A percentile compares a stretch with the other conserved stretches of the same genome.
Conservation (phyloP, 2,888 invertebrate species). For the Geotrupes spiniger region DNA sequence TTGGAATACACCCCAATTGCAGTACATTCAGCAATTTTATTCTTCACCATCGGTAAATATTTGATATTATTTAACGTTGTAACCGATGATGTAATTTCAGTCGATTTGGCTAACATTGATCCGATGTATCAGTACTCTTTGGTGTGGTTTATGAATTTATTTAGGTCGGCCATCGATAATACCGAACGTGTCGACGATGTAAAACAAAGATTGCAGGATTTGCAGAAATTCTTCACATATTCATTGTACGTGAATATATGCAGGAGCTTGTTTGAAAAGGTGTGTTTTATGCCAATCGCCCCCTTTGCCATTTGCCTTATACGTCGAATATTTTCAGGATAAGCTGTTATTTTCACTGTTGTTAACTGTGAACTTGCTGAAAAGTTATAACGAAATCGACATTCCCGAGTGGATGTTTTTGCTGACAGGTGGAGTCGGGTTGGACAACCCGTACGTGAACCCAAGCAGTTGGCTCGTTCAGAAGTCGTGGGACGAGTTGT, state of each 20-base stretch:
- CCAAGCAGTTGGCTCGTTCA: conserved; percentile 69
- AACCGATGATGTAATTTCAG: conserved; percentile 48
- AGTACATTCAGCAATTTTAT: conserved; percentile 82
- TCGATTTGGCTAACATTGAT: conserved; percentile 85
- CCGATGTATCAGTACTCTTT: conserved; percentile 98
- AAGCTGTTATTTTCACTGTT: conserved; percentile 85
- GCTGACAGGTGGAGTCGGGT: conserved; percentile 79
- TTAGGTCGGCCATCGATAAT: conserved; percentile 80
- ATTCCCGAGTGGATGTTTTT: conserved; percentile 79
- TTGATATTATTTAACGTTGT: too few species aligned
- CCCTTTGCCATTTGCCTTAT: not conserved
- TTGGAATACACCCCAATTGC: conserved; percentile 89
- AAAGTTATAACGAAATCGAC: conserved; percentile 59
- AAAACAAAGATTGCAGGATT: conserved; percentile 65
- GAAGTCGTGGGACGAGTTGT: conserved; percentile 77
- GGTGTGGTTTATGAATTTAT: conserved; percentile 90
- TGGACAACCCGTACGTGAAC: conserved; percentile 71
- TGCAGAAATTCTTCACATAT: conserved; percentile 81
- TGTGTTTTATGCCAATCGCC: too few species aligned
- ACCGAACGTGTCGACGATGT: conserved; percentile 84
- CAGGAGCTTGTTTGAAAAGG: conserved; percentile 90
- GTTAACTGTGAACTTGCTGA: conserved; percentile 68
- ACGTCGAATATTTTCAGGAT: conserved; percentile 58
- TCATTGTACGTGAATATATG: conserved; percentile 89
- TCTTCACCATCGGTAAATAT: conserved; percentile 84